These are phyloP conservation scores for Leptopilina syphax DNA, from an alignment of 2,888 invertebrate genomes.

Conservation along the genomic window DNA sequence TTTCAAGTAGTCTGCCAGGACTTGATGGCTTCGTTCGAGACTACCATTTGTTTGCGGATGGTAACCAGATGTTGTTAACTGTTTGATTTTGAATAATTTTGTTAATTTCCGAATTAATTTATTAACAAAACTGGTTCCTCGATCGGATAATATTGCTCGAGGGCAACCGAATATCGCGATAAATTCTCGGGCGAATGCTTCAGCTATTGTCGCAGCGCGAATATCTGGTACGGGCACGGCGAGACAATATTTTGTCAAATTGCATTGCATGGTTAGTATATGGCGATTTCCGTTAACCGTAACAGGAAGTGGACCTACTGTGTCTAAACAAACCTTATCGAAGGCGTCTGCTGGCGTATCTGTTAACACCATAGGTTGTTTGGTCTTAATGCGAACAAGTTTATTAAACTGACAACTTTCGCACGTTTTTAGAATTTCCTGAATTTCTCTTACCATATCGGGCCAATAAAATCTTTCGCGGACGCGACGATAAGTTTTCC, in stretches of 20 bases:
- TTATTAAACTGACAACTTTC: slow-evolving; percentile 51
- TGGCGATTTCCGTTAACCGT: neutral
- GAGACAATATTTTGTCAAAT: slow-evolving; percentile 22
- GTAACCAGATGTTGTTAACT: slow-evolving; percentile 21
- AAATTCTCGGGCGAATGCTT: slow-evolving; percentile 25
- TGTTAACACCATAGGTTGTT: slow-evolving; percentile 51
- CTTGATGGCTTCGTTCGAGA: slow-evolving; percentile 38
- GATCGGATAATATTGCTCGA: slow-evolving; percentile 26
- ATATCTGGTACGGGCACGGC: neutral
- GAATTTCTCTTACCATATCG: slow-evolving; percentile 50
- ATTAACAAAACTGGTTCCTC: slow-evolving; percentile 21
- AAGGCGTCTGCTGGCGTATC: slow-evolving; percentile 42
- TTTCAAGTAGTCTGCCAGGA: slow-evolving; percentile 21
- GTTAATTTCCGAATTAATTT: neutral
- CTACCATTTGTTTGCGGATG: slow-evolving; percentile 20
- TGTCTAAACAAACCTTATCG: neutral
- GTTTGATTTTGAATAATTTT: slow-evolving; percentile 17
- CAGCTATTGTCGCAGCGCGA: slow-evolving; percentile 14
- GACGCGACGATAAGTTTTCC: slow-evolving; percentile 49
- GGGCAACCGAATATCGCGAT: slow-evolving; percentile 4
- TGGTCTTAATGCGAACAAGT: slow-evolving; percentile 47
- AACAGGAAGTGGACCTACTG: neutral
- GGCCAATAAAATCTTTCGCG: slow-evolving; percentile 49
- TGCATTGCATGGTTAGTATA: neutral
- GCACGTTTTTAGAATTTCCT: slow-evolving; percentile 45